Evolutionary conservation across 2,888 invertebrate genomes (phyloP).

Genomic region (Coenonympha glycerion): DNA sequence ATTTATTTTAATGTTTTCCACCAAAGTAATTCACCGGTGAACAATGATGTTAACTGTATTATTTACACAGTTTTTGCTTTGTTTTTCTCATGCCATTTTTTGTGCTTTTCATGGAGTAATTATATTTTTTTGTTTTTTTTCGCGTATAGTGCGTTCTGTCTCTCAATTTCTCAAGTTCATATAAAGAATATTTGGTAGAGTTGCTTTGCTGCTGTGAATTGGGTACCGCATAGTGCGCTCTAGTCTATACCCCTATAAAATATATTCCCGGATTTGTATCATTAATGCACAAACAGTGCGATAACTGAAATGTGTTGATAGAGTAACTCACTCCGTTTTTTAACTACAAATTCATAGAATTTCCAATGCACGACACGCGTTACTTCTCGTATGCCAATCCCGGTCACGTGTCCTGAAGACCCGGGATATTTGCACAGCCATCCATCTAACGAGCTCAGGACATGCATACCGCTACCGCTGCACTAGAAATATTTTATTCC

Average conservation of each 20-base stretch:
- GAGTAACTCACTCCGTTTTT: constrained; percentile 2
- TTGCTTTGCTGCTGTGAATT: too few relatives aligned
- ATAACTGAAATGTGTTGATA: background rate
- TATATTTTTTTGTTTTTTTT: too few relatives aligned
- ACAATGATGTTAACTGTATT: constrained; percentile 2
- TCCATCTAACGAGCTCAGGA: constrained; percentile 24
- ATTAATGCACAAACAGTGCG: background rate
- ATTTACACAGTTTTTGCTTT: background rate
- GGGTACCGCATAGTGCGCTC: too few relatives aligned
- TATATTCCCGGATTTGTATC: background rate
- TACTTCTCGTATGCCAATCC: constrained; percentile 10
- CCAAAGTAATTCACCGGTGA: constrained; percentile 1
- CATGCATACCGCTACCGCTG: constrained; percentile 11
- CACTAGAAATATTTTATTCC: constrained; percentile 17
- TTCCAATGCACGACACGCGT: constrained; percentile 5
- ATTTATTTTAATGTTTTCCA: constrained; percentile 13
- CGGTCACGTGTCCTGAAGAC: constrained; percentile 10
- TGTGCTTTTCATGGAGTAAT: too few relatives aligned
- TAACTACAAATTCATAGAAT: constrained; percentile 1
- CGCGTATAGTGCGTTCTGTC: too few relatives aligned
- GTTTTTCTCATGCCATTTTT: background rate
- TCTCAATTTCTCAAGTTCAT: too few relatives aligned
- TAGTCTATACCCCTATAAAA: too few relatives aligned
- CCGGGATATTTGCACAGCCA: constrained; percentile 19
- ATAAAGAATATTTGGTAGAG: too few relatives aligned